Evolutionary conservation across 2,888 invertebrate species (phyloP).

Genomic region (Elegia similella): DNA sequence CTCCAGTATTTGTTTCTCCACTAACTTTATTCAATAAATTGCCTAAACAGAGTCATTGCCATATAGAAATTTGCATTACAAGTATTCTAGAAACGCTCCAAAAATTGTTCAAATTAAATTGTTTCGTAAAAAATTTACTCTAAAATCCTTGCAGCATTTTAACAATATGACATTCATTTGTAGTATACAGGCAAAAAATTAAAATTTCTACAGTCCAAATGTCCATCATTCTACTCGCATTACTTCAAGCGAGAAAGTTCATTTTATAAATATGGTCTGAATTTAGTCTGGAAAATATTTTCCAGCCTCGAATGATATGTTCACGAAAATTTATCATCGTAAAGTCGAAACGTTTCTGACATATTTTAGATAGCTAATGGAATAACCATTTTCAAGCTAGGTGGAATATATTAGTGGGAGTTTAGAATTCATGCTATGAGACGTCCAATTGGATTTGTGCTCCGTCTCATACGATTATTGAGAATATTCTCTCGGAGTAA

Average conservation of each 20-base stretch:
- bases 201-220: not conserved
- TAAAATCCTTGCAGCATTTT: not conserved
- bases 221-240: not conserved
- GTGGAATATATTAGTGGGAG: not conserved
- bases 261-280: not conserved
- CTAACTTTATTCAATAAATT: too few relatives aligned
- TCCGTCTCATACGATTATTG: not conserved
- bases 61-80: too few relatives aligned
- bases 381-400: not conserved
- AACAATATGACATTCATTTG: not conserved
- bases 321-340: not conserved
- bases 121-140: too few relatives aligned
- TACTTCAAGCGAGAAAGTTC: not conserved
- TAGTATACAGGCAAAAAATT: not conserved
- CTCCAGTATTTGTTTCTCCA: too few relatives aligned
- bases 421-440: not conserved
- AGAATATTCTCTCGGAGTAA: not conserved
- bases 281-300: constrained; percentile 2
- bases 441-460: not conserved
- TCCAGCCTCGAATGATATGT: not conserved
- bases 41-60: too few relatives aligned
- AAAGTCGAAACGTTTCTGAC: not conserved
- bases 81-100: too few relatives aligned
- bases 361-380: not conserved
- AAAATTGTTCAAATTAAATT: too few relatives aligned